Evolutionary conservation across 2,113 vertebrate genomes (phyloP), one percentile per base, ranked within the genome.

Genomic region (Dermatemys mawii): DNA sequence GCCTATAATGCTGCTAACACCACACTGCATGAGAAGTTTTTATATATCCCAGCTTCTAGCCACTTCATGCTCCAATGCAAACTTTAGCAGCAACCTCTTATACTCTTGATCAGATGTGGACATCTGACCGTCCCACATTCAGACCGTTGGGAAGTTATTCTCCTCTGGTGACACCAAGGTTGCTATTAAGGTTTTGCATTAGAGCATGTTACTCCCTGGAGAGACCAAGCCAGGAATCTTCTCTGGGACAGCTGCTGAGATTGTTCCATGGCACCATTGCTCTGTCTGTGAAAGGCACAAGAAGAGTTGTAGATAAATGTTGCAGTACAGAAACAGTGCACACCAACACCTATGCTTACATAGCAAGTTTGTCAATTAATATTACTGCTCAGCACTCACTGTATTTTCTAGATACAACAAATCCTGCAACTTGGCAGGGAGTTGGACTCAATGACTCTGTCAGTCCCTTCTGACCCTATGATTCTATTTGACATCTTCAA

Each of bases 211-310:
- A n/a, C n/a, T 70, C 67, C n/a, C n/a, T 41, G 67, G n/a, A 70
- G n/a, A 38, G 35, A n/a, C 67, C n/a, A 19, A 22, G n/a, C n/a
- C n/a, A 38, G 67, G 67, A 70, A 38, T 41, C 8, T 21, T 70
- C 67, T 38, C n/a, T 38, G 17, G 67, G 67, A 19, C 19, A 70
- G 63, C 26, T 48, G 82, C 81, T 21, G n/a, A 29, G 10, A 16
- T 48, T 73, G 84, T 19, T 32, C 60, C 51, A 6, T 11, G 5
- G 8, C 50, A 81, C 22, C 0, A 26, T 6, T 9, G 21, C 75
- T 82, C 13, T 0, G 5, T 60, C 57, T 60, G n/a, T n/a, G n/a
- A 17, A 38, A 38, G 67, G n/a, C 0, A 81, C 6, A 10, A 12
- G 57, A 5, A 0, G 1, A 13, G 26, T 2, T 29, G 41, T 41